Base-by-base conservation (phyloP, 2,797 vertebrate species). In the Pachyuromys duprasi region DNA sequence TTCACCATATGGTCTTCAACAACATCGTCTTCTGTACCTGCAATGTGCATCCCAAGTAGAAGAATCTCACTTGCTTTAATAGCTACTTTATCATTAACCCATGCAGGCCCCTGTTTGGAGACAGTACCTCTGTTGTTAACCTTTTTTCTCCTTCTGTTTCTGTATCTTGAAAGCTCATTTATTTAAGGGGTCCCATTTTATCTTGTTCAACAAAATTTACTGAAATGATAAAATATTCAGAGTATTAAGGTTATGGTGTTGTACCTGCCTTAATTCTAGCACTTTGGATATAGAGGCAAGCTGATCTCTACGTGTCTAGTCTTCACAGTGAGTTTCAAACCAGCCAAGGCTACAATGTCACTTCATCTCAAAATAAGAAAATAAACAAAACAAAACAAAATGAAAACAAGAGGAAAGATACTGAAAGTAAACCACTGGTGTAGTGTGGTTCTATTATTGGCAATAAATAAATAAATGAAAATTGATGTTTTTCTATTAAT, bases 141-240 rank as follows among this genome's bases (percentile, higher is more conserved):
- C 33, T 12, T 91, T 6, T 78, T 42, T 53, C 57, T 87, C 8
- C 28, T 91, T 8, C 31, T 72, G 36, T 60, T 31, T 55, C 57
- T 49, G 1, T 79, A 75, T 94, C 53, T 91, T 80, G 72, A 92
- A 36, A 79, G 26, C 11, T 95, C 80, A 9, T 3, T 57, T 90
- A 7, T 75, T 67, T 42, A 42, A 74, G 9, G 13, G 42, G 28
- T 15, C 5, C 26, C 75, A 0, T 67, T 17, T 93, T 88, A 86
- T 20, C 14, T 72, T 89, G 36, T 91, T 90, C 80, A 78, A 75
- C 5, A 86, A 88, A 96, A 90, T 86, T 94, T 20, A 72, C 39
- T 84, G 55, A 93, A 74, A 36, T 87, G 42, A 62, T 81, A 81
- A 55, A 20, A 76, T 60, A 62, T 3, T 93, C 67, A 91, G 22